phyloP scores from a whole-genome alignment of 2,888 invertebrate genomes.

The Apantesis nais region DNA sequence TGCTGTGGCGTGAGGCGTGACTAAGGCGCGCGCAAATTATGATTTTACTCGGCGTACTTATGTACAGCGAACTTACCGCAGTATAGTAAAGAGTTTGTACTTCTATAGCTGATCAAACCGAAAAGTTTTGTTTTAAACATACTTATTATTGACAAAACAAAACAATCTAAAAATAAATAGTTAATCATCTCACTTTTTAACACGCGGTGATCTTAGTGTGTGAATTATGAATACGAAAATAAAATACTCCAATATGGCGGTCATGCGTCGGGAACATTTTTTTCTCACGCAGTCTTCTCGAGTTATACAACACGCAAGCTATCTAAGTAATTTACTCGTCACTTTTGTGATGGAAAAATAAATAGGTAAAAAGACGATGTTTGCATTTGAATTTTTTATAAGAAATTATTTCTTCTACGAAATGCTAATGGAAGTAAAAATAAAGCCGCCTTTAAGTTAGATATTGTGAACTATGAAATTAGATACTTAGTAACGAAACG shows the following conservation, averaged over 20 bases:
- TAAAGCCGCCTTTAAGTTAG: background rate
- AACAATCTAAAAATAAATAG: conserved; percentile 28
- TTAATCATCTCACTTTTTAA: conserved; percentile 29
- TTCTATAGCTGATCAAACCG: background rate
- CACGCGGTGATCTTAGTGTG: conserved; percentile 51
- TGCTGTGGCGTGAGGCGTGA: conserved; percentile 56
- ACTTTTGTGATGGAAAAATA: conserved; percentile 45
- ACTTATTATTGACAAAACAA: conserved; percentile 14
- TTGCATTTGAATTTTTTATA: background rate
- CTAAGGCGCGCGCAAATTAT: conserved; percentile 72
- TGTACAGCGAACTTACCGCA: conserved; percentile 33
- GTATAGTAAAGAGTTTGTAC: conserved; percentile 11
- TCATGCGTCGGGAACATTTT: conserved; percentile 57
- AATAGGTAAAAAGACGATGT: background rate
- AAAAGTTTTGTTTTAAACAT: conserved; percentile 2
- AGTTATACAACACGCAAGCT: conserved; percentile 60
- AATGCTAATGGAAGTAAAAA: no score
- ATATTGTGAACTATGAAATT: background rate
- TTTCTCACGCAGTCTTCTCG: conserved; percentile 71
- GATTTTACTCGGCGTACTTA: conserved; percentile 64
- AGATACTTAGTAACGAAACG: background rate
- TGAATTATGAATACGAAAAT: conserved; percentile 65
- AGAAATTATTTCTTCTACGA: background rate
- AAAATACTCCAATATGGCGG: conserved; percentile 64
- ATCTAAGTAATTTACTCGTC: conserved; percentile 62